A percentile compares a stretch with the other conserved stretches of the same genome.
phyloP scores from a whole-genome alignment of 2,113 vertebrate genomes.

The Lycaon pictus region DNA sequence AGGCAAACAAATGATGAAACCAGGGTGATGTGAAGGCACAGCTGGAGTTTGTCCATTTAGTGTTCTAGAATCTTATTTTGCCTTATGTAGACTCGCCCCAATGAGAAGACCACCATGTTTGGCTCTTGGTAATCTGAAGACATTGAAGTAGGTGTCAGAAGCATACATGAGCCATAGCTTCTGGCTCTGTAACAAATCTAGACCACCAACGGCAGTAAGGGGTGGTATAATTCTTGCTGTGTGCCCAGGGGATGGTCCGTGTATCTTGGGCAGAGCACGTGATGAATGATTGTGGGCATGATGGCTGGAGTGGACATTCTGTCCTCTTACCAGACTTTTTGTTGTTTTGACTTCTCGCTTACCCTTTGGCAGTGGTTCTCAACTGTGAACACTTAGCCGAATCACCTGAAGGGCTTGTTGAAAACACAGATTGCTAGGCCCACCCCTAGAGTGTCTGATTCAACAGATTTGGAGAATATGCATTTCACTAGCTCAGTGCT shows the following conservation, averaged over 20 bases:
- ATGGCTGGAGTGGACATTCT: accelerated
- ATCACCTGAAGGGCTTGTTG: background rate
- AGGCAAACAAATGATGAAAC: background rate
- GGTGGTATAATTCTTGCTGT: accelerated
- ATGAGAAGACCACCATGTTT: background rate
- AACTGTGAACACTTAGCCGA: background rate
- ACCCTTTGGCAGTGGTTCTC: background rate
- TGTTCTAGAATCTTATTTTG: background rate
- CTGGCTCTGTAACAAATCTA: background rate
- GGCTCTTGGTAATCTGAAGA: background rate
- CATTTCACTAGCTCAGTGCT: background rate
- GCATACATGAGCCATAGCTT: accelerated
- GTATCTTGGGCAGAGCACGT: background rate
- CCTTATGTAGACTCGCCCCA: background rate
- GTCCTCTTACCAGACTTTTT: background rate
- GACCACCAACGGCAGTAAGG: accelerated
- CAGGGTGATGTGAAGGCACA: accelerated
- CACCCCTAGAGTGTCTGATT: accelerated
- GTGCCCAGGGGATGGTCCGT: accelerated
- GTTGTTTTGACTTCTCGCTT: background rate
- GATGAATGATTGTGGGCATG: too few relatives aligned
- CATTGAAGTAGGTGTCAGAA: background rate
- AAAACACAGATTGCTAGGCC: background rate
- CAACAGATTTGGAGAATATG: background rate
- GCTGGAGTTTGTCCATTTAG: accelerated